phyloP scores from a whole-genome alignment of 2,888 invertebrate species.

The Stenotaenia linearis region DNA sequence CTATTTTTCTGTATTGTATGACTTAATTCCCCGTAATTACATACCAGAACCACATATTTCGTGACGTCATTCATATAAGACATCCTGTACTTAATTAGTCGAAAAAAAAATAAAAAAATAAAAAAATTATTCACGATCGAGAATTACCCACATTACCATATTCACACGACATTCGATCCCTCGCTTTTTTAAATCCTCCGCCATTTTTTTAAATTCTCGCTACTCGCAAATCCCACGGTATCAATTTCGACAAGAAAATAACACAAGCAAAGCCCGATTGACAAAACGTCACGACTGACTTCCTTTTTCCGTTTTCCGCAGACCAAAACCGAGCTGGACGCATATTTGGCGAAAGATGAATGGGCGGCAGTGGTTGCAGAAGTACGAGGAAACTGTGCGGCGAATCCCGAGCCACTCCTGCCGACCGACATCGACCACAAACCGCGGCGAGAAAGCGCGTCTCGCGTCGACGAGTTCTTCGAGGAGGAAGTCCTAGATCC shows the following conservation, averaged over 20 bases:
- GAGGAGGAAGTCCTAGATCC: constrained; percentile 39
- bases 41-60: not conserved
- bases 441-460: constrained; percentile 57
- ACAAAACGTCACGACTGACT: not conserved
- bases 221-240: not conserved
- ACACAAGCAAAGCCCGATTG: not conserved
- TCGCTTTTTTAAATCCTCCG: not conserved
- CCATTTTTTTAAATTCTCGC: not conserved
- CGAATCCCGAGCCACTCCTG: constrained; percentile 38
- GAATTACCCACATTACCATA: not conserved
- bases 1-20: not conserved
- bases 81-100: not conserved
- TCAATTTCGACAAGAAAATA: not conserved
- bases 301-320: constrained; percentile 31
- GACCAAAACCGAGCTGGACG: constrained; percentile 59
- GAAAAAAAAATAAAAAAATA: not conserved
- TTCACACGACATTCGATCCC: not conserved
- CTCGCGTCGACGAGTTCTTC: constrained; percentile 63
- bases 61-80: not conserved
- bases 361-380: constrained; percentile 34
- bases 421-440: constrained; percentile 44
- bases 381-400: constrained; percentile 34
- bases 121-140: not conserved
- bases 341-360: constrained; percentile 70
- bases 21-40: not conserved